Evolutionary conservation across 2,888 invertebrate genomes (phyloP).

Genomic region (Entomobrya proxima): DNA sequence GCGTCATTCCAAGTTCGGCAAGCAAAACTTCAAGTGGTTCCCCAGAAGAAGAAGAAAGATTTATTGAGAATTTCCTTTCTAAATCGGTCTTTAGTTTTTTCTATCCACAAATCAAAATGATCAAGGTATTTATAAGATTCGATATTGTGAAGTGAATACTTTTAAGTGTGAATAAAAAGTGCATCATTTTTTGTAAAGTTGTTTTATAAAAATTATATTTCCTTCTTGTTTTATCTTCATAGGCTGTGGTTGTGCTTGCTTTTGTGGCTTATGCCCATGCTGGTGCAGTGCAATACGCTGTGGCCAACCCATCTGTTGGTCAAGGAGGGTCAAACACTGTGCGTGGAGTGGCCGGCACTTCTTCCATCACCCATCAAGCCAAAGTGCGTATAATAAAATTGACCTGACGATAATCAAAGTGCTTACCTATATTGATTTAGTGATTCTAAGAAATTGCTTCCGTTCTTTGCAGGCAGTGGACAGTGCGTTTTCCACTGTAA

Average conservation of each 20-base stretch:
- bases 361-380: constrained; percentile 67
- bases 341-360: constrained; percentile 65
- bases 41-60: neutral
- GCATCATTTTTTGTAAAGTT: too few relatives aligned
- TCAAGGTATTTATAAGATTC: constrained; percentile 1
- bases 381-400: constrained; percentile 43
- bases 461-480: constrained; percentile 54
- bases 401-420: neutral
- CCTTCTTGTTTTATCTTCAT: constrained; percentile 11
- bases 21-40: constrained; percentile 27
- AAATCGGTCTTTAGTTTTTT: neutral
- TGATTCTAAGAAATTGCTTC: neutral
- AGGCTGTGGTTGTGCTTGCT: constrained; percentile 68
- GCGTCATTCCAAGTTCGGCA: constrained; percentile 45
- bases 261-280: constrained; percentile 60
- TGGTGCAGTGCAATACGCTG: constrained; percentile 51
- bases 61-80: neutral
- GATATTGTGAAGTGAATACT: too few relatives aligned
- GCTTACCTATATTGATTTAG: neutral
- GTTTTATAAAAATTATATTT: neutral
- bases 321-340: constrained; percentile 66
- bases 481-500: constrained; percentile 67
- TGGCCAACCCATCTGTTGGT: constrained; percentile 64
- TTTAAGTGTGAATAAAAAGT: too few relatives aligned
- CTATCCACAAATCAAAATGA: neutral